Percentiles rank a stretch among this genome's conserved stretches.
Conservation (phyloP, 2,888 invertebrate species). For the Leptinotarsa juncta region DNA sequence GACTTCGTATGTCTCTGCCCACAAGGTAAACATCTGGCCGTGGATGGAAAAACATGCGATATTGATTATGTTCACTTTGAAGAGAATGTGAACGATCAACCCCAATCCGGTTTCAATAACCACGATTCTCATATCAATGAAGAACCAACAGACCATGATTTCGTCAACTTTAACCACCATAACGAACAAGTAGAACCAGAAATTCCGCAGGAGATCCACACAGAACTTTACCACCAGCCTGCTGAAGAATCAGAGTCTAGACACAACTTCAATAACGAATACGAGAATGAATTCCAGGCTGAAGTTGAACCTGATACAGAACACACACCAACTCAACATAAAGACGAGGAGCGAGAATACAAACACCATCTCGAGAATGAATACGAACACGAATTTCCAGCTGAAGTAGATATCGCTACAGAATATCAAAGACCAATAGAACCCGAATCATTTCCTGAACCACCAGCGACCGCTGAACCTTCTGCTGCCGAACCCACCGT, state of each 20-base stretch:
- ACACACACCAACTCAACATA: constrained; percentile 34
- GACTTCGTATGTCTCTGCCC: constrained; percentile 78
- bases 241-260: constrained; percentile 20
- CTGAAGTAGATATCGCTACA: constrained; percentile 9
- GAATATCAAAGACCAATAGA: constrained; percentile 51
- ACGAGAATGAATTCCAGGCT: constrained; percentile 38
- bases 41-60: constrained; percentile 66
- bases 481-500: constrained; percentile 56
- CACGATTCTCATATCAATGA: constrained; percentile 35
- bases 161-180: constrained; percentile 9
- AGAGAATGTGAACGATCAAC: constrained; percentile 45
- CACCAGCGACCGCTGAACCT: constrained; percentile 57
- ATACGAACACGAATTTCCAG: constrained; percentile 38
- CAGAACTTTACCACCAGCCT: constrained; percentile 2
- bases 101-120: constrained; percentile 58
- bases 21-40: constrained; percentile 68
- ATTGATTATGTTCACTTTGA: constrained; percentile 50
- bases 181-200: constrained; percentile 51
- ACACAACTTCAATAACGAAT: constrained; percentile 47
- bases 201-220: constrained; percentile 39
- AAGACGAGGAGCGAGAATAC: constrained; percentile 28
- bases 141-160: constrained; percentile 17
- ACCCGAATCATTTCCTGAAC: constrained; percentile 57
- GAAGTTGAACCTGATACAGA: constrained; percentile 16
- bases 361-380: constrained; percentile 47